Evolutionary conservation across 1,140 invertebrate genomes (phyloP).

Genomic region (Bombus polaris): DNA sequence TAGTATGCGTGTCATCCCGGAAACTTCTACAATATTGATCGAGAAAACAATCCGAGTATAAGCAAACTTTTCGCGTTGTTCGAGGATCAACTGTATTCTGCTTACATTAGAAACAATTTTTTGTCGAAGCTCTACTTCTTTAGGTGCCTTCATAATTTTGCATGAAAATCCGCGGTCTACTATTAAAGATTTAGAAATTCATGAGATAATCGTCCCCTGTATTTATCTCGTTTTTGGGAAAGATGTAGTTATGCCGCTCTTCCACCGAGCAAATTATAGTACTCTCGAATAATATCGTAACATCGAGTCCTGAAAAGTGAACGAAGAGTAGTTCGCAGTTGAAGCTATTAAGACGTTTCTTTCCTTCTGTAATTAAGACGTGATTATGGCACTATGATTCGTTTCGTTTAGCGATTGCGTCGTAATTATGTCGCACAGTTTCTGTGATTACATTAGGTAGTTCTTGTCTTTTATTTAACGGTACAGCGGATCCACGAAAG

Average conservation of each 20-base stretch:
- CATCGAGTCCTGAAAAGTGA: no score
- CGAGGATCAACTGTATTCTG: no score
- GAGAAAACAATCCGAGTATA: no score
- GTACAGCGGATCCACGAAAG: not conserved
- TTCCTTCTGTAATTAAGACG: not conserved
- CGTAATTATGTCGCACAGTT: not conserved
- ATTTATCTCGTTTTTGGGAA: not conserved
- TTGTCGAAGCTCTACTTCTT: no score
- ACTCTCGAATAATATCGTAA: not conserved
- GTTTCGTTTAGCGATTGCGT: not conserved
- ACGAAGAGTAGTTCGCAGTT: not conserved
- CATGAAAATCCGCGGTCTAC: not conserved
- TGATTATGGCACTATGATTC: not conserved
- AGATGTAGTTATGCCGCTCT: no score
- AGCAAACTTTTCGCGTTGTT: no score
- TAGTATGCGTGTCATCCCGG: no score
- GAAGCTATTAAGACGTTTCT: not conserved
- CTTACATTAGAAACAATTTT: no score
- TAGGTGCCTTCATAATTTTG: no score
- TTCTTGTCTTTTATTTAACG: conserved; percentile 24
- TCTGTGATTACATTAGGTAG: not conserved
- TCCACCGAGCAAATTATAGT: not conserved
- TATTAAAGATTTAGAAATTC: not conserved
- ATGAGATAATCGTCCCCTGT: no score
- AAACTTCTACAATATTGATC: no score